Percentiles rank a stretch among this genome's conserved stretches.
phyloP scores from a whole-genome alignment of 2,113 vertebrate species.

The Poeciliopsis occidentalis region DNA sequence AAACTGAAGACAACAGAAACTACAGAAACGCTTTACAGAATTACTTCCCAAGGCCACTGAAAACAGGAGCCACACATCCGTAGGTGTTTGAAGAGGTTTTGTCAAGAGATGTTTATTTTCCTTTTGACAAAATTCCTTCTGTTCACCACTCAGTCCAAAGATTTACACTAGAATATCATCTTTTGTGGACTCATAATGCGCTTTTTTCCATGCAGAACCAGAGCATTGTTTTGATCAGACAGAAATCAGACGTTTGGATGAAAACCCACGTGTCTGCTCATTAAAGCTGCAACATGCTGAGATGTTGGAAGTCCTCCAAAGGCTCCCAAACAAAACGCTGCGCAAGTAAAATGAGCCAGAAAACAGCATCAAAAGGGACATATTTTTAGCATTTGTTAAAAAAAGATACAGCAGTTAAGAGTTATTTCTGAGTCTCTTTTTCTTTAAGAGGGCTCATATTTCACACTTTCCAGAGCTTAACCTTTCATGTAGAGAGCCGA shows the following conservation, averaged over 20 bases:
- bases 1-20: neutral
- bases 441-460: neutral
- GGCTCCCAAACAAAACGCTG: neutral
- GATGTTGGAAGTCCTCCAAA: neutral
- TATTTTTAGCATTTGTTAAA: neutral
- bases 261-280: neutral
- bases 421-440: neutral
- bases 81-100: neutral
- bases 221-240: neutral
- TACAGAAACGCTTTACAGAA: neutral
- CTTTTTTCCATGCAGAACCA: neutral
- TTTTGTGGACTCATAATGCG: neutral
- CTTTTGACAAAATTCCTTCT: neutral
- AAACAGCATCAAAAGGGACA: neutral
- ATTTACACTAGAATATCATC: neutral
- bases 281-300: neutral
- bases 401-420: neutral
- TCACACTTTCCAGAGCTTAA: neutral
- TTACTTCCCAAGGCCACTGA: neutral
- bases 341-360: neutral
- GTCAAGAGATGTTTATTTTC: neutral
- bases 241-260: neutral
- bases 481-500: neutral
- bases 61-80: neutral
- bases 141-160: neutral